Evolutionary conservation across 64 coral and sea anemone genomes (phyloP).

Genomic region (Orbicella faveolata): DNA sequence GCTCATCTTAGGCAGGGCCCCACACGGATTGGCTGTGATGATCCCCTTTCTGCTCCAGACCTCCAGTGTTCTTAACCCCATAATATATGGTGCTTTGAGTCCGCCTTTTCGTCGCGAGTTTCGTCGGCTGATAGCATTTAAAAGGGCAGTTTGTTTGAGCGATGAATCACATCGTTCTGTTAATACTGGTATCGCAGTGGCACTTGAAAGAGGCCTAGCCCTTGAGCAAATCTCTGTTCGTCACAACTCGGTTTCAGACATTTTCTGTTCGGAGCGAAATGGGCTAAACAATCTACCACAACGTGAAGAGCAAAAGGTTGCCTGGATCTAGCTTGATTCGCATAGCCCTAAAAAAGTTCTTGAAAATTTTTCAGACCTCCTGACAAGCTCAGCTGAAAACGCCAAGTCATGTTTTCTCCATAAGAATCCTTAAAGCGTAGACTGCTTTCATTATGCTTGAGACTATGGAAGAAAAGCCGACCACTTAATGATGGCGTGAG

Average conservation of each 20-base stretch:
- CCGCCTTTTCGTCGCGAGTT: slow-evolving; percentile 23
- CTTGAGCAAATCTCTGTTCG: not conserved
- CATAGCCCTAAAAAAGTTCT: no score
- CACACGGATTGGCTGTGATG: slow-evolving; percentile 9
- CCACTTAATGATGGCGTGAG: no score
- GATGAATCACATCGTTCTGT: not conserved
- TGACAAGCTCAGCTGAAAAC: no score
- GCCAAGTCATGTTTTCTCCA: no score
- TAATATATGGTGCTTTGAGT: slow-evolving; percentile 34
- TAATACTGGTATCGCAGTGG: not conserved
- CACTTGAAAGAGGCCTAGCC: not conserved
- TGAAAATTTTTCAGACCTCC: no score
- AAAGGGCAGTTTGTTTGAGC: not conserved
- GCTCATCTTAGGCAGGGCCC: not conserved
- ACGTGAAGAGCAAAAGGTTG: not conserved
- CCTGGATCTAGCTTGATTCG: not conserved
- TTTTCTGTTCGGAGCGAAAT: not conserved
- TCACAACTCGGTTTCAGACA: no score
- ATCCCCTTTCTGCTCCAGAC: slow-evolving; percentile 29
- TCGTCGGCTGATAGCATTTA: not conserved
- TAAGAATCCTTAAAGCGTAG: no score
- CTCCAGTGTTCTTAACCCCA: slow-evolving; percentile 20
- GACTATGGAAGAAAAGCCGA: no score
- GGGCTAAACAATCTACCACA: not conserved
- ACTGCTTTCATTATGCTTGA: no score